Percentiles rank a stretch among this genome's conserved stretches.
Conservation (phyloP, 1,140 invertebrate species). For the Lasioglossum baleicum region DNA sequence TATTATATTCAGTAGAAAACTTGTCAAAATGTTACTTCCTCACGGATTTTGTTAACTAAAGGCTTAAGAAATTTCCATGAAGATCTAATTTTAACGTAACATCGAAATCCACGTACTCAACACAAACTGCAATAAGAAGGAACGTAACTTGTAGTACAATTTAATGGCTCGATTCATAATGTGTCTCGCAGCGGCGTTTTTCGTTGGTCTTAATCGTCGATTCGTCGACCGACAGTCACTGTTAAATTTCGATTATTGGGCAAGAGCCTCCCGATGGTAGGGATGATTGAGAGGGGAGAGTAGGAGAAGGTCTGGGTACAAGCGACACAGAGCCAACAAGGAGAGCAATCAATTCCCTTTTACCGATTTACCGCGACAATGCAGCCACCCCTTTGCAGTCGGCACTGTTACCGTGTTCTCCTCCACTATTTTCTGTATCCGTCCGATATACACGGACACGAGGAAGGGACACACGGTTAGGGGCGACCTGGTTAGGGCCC, state of each 20-base stretch:
- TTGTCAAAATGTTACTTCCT: no score
- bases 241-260: slow-evolving; percentile 60
- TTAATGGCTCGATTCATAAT: no score
- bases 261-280: slow-evolving; percentile 2
- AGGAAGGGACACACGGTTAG: slow-evolving; percentile 16
- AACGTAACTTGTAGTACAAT: no score
- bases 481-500: neutral
- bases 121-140: no score
- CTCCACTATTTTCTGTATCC: slow-evolving; percentile 18
- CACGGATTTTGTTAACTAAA: no score
- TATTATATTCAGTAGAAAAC: no score
- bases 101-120: no score
- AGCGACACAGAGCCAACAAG: slow-evolving; percentile 45
- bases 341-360: slow-evolving; percentile 72
- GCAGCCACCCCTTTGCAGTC: slow-evolving; percentile 37
- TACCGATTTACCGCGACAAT: slow-evolving; percentile 67
- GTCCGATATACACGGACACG: slow-evolving; percentile 4
- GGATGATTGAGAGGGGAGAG: neutral
- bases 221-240: slow-evolving; percentile 40
- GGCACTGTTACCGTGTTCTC: neutral
- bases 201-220: slow-evolving; percentile 54
- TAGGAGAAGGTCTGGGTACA: neutral
- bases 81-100: no score
- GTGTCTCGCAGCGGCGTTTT: slow-evolving; percentile 18
- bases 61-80: no score